Evolutionary conservation across 2,888 invertebrate genomes (phyloP), one percentile per base, ranked within the genome.

Genomic region (Caenorhabditis virilis): DNA sequence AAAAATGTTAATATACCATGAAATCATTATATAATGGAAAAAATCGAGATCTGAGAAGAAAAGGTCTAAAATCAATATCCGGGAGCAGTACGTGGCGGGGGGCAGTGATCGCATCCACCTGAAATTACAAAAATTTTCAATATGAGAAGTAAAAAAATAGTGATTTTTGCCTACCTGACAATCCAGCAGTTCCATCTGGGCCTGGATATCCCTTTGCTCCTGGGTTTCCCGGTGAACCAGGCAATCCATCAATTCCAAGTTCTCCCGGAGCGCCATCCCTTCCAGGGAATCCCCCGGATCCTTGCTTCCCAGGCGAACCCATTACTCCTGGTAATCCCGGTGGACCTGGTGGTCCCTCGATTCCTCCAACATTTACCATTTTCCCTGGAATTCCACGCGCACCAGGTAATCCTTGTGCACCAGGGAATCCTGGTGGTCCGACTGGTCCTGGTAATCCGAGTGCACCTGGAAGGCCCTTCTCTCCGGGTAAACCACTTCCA

Each of bases 101-200:
- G 72, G 62, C 74, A 76, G 58, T 76, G 74, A 52, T 74, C 72
- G 67, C 74, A 74, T 38, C 66, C 57, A 42, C 63, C 75, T 55
- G 58, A 64, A 60, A 55, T 35, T 35, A 54, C 38, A 7, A 46
- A 53, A 41, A 63, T 41, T 57, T 25, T 25, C 36, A 36, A 13
- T n/a, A 36, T 15, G 5, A 5, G 16, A 36, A 36, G 4, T 36
- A 20, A 23, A 9, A 23, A 42, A 42, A 11, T 23, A 39, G 20
- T 20, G 2, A 20, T 9, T 25, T 25, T 2, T 42, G 13, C 16
- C n/a, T 16, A 45, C 66, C 73, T 52, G 57, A 69, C 16, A 36
- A 33, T 16, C 76, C 76, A 20, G 69, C 64, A 16, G 51, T 51
- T 53, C 72, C 72, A 53, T 69, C 61, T 23, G 57, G 61, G 7